Conservation (phyloP, 2,797 vertebrate species). For the Loriculus beryllinus region DNA sequence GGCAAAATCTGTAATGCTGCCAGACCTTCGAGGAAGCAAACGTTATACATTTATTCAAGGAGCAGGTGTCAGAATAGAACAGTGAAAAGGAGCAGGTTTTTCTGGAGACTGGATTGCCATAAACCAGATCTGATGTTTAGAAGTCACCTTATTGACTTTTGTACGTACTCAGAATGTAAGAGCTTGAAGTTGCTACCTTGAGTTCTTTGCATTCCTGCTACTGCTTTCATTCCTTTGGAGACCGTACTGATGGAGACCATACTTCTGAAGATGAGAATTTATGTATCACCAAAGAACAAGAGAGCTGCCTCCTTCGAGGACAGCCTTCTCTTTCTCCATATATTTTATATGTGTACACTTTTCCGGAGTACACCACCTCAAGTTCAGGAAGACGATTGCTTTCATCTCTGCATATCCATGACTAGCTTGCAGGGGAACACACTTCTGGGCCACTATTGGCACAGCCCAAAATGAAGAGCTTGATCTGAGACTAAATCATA, state of each 20-base stretch:
- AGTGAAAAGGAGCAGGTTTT: not conserved
- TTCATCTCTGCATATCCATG: not conserved
- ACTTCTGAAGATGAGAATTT: not conserved
- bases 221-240: not conserved
- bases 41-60: not conserved
- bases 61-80: not conserved
- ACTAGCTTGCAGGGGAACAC: not conserved
- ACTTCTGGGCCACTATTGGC: not conserved
- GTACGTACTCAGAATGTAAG: not conserved
- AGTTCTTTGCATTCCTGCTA: not conserved
- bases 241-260: not conserved
- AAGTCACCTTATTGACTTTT: not conserved
- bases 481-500: not conserved
- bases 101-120: not conserved
- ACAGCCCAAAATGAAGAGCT: not conserved
- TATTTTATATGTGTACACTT: not conserved
- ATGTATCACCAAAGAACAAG: not conserved
- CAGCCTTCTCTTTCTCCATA: not conserved
- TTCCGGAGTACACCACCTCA: not conserved
- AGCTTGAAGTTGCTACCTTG: not conserved
- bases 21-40: not conserved
- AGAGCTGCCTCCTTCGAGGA: not conserved
- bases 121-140: not conserved
- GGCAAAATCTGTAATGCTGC: not conserved
- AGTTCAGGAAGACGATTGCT: not conserved